Evolutionary conservation across 2,113 vertebrate species (phyloP).

Genomic region (Cavia porcellus): DNA sequence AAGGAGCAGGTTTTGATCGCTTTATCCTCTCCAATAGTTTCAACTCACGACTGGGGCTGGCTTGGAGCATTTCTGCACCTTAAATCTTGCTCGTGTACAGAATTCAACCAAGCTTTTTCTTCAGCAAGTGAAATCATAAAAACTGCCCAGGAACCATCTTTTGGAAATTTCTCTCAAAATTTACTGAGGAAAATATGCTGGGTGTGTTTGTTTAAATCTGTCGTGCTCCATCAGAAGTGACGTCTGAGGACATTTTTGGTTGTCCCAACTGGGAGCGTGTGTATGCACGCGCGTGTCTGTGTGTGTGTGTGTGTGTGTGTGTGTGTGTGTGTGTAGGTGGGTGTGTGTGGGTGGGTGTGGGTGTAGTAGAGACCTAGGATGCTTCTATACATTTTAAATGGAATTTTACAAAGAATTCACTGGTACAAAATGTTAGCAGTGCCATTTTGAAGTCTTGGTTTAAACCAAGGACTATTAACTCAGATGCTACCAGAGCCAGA

Average conservation of each 20-base stretch:
- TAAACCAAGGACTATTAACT: not conserved
- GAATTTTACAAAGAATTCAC: not conserved
- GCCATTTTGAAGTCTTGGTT: not conserved
- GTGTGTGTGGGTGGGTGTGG: too few species aligned
- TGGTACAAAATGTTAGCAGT: not conserved
- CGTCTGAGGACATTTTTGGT: not conserved
- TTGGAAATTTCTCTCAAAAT: not conserved
- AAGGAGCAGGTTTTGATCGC: not conserved
- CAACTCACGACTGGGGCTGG: not conserved
- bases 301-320: too few species aligned
- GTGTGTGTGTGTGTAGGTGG: too few species aligned
- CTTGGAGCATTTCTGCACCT: not conserved
- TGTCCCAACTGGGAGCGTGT: fast-evolving
- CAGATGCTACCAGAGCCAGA: not conserved
- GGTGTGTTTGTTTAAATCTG: not conserved
- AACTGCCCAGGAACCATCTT: not conserved
- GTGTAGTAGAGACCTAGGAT: too few species aligned
- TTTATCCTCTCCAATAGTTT: not conserved
- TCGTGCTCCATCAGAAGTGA: not conserved
- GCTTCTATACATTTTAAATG: fast-evolving
- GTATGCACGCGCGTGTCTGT: too few species aligned
- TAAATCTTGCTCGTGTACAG: not conserved
- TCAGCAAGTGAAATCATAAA: not conserved
- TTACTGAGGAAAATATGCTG: not conserved
- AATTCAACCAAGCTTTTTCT: not conserved